Percentiles rank a stretch among this genome's conserved stretches.
phyloP scores from a whole-genome alignment of 2,888 invertebrate genomes.

The Dolomedes plantarius region DNA sequence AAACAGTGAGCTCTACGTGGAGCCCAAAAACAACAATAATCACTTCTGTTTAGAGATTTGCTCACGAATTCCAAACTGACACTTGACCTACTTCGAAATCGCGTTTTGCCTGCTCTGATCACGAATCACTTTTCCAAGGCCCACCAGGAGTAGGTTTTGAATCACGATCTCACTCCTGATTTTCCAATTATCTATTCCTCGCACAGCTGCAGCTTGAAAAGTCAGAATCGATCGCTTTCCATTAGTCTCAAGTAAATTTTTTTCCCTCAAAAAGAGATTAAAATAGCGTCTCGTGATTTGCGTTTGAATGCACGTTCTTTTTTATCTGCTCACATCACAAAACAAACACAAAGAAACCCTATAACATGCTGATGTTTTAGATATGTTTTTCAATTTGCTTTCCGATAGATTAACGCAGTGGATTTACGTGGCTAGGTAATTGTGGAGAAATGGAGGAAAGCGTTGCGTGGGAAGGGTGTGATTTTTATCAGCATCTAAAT shows the following conservation, averaged over 20 bases:
- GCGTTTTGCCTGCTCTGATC: neutral
- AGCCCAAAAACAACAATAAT: conserved; percentile 15
- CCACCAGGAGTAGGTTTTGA: neutral
- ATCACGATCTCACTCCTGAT: conserved; percentile 17
- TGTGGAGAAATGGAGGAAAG: too few relatives aligned
- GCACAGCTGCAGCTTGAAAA: neutral
- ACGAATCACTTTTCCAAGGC: conserved; percentile 23
- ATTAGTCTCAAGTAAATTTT: neutral
- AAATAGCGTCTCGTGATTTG: too few relatives aligned
- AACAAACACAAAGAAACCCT: too few relatives aligned
- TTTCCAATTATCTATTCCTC: conserved; percentile 7
- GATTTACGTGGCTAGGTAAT: too few relatives aligned
- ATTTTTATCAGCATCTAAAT: too few relatives aligned
- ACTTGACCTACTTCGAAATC: conserved; percentile 49
- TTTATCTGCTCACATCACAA: too few relatives aligned
- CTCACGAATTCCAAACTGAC: conserved; percentile 53
- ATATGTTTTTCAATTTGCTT: too few relatives aligned
- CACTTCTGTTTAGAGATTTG: conserved; percentile 21
- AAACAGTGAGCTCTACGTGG: neutral
- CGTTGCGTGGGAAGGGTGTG: too few relatives aligned
- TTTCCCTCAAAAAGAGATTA: too few relatives aligned
- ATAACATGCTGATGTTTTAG: too few relatives aligned
- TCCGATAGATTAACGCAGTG: too few relatives aligned
- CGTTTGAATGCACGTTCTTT: too few relatives aligned
- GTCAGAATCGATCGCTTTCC: neutral